Evolutionary conservation across 2,797 vertebrate species (phyloP), one percentile per base, ranked within the genome.

Genomic region (Crenichthys baileyi): DNA sequence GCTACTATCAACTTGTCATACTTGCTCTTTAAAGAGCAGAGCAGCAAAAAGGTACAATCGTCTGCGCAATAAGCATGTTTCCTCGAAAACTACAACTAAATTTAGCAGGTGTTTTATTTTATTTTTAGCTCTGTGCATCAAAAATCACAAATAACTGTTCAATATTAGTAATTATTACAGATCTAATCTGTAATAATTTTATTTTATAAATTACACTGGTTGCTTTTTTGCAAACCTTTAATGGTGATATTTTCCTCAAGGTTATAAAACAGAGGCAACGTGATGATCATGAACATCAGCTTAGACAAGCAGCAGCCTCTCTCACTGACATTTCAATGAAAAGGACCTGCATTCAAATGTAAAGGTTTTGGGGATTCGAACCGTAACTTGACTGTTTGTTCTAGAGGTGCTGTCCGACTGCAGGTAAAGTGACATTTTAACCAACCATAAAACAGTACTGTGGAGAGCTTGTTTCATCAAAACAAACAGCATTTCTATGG

Each of bases 341-440:
- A 76, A 50, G 58, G 72, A 61, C 71, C 63, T 63, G 79, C 75
- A 86, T 93, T 95, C 85, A 85, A 77, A 91, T 93, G 90, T 58
- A 89, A 93, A 93, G 84, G 71, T 55, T 61, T 77, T 44, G 81
- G 31, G 87, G 76, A 74, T 84, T 68, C 91, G 85, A 91, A 87
- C 88, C 80, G 31, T 91, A 90, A 84, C 87, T 70, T 31, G 29
- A 58, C 83, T 89, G 88, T 94, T 92, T 93, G 87, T 90, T 93
- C 82, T 90, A 85, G 79, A 89, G 85, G 88, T 87, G 93, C 80
- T 81, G 82, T 77, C 85, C 84, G 79, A 29, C 78, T 82, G 44
- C 81, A 60, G 53, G n/a, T 20, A 4, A 46, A 44, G 29, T 46
- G 75, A 83, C 81, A 79, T 56, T 53, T 68, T 51, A 4, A 1